phyloP scores from a whole-genome alignment of 2,888 invertebrate species.

The Diarsia dahlii region DNA sequence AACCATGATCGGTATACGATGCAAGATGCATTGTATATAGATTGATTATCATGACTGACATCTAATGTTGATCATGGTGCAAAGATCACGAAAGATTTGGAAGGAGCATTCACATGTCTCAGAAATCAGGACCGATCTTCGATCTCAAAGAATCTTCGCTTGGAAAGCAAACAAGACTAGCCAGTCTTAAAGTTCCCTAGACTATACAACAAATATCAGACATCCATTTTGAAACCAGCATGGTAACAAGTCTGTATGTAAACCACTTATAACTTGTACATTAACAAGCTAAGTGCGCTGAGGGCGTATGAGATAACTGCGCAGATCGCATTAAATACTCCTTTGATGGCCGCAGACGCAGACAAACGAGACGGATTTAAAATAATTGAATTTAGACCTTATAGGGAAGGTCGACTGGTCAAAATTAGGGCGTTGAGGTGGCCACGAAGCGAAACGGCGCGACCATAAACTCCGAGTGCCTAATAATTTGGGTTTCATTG shows the following conservation, averaged over 20 bases:
- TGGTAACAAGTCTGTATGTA: conserved; percentile 50
- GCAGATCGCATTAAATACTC: conserved; percentile 60
- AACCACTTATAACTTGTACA: conserved; percentile 55
- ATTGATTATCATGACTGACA: background rate
- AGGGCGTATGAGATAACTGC: conserved; percentile 62
- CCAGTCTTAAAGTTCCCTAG: background rate
- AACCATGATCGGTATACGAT: background rate
- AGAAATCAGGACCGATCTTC: background rate
- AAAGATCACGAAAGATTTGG: background rate
- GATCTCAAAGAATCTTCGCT: background rate
- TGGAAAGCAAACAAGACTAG: background rate
- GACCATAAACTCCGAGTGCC: conserved; percentile 26
- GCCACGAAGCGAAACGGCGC: conserved; percentile 29
- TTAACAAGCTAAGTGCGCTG: conserved; percentile 58
- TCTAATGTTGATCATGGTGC: background rate
- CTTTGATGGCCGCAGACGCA: conserved; percentile 60
- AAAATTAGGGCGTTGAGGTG: conserved; percentile 43
- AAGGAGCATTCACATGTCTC: conserved; percentile 8
- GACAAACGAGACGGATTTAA: conserved; percentile 49
- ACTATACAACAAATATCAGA: conserved; percentile 12
- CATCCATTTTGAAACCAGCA: conserved; percentile 17
- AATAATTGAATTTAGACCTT: conserved; percentile 61
- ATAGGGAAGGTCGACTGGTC: conserved; percentile 55
- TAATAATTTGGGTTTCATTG: conserved; percentile 52
- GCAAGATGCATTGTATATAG: conserved; percentile 16